Conservation (phyloP, 2,797 vertebrate species). For the Brotula barbata region DNA sequence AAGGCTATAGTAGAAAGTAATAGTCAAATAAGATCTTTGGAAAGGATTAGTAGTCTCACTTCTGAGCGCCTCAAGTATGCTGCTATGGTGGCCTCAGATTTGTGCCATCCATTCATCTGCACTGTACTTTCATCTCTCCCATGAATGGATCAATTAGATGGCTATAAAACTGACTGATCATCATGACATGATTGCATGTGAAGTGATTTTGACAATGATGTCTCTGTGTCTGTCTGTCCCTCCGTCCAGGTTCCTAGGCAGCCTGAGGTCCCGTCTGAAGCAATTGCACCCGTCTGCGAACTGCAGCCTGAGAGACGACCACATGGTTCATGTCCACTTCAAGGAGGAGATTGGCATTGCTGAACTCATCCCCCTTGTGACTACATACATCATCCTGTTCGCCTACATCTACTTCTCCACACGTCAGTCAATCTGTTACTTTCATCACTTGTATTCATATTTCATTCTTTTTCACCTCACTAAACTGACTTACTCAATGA, state of each 20-base stretch:
- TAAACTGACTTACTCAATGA: no score
- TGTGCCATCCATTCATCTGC: no score
- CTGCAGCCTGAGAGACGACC: slow-evolving; percentile 90
- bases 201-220: background rate
- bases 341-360: slow-evolving; percentile 97
- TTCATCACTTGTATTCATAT: background rate
- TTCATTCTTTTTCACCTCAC: background rate
- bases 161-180: no score
- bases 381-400: slow-evolving; percentile 98
- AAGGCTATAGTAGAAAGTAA: no score
- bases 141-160: no score
- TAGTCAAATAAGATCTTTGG: no score
- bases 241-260: slow-evolving; percentile 85
- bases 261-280: slow-evolving; percentile 88
- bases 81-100: no score
- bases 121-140: no score
- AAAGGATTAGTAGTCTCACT: no score
- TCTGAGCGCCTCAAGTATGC: no score
- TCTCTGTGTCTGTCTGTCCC: slow-evolving; percentile 9
- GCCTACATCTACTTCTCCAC: slow-evolving; percentile 99
- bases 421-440: slow-evolving; percentile 73
- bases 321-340: slow-evolving; percentile 94
- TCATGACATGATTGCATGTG: no score
- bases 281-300: slow-evolving; percentile 91
- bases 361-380: slow-evolving; percentile 94